Conservation (phyloP, 2,797 vertebrate species). For the Coranthus polyacanthus region DNA sequence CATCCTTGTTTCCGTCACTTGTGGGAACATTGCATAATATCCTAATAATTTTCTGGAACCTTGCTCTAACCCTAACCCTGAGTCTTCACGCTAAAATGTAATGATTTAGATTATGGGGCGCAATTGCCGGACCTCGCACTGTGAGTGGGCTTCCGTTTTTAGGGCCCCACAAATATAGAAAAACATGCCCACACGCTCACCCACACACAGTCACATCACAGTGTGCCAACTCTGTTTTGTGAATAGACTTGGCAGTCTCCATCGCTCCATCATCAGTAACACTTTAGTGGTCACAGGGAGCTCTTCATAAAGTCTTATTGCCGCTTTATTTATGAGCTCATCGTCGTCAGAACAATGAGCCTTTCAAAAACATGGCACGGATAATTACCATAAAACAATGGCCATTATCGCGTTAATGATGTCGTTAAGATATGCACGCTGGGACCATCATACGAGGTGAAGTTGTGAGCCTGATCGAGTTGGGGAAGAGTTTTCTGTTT, state of each 20-base stretch:
- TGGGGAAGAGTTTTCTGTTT: slow-evolving; percentile 27
- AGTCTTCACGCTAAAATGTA: too few species aligned
- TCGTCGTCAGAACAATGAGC: slow-evolving; percentile 65
- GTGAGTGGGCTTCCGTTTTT: too few species aligned
- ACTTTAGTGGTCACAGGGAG: slow-evolving; percentile 62
- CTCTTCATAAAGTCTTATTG: slow-evolving; percentile 69
- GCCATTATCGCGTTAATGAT: slow-evolving; percentile 70
- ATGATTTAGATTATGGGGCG: too few species aligned
- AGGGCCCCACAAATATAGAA: too few species aligned
- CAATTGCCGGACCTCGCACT: too few species aligned
- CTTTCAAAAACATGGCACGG: slow-evolving; percentile 67
- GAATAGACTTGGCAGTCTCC: slow-evolving; percentile 57
- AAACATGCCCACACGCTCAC: slow-evolving; percentile 24
- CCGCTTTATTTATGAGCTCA: slow-evolving; percentile 66
- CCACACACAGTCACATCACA: slow-evolving; percentile 21
- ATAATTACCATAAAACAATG: slow-evolving; percentile 74
- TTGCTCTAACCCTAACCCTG: too few species aligned
- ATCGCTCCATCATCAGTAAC: slow-evolving; percentile 63
- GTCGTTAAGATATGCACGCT: slow-evolving; percentile 49
- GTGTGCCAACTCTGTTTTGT: slow-evolving; percentile 44
- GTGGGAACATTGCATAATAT: neutral
- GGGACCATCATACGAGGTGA: slow-evolving; percentile 32
- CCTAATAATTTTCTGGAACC: too few species aligned
- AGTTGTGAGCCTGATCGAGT: neutral
- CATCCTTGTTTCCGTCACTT: neutral